These are phyloP conservation scores for Pemphredon lugubris DNA, from an alignment of 2,888 invertebrate genomes.

Conservation along the genomic window DNA sequence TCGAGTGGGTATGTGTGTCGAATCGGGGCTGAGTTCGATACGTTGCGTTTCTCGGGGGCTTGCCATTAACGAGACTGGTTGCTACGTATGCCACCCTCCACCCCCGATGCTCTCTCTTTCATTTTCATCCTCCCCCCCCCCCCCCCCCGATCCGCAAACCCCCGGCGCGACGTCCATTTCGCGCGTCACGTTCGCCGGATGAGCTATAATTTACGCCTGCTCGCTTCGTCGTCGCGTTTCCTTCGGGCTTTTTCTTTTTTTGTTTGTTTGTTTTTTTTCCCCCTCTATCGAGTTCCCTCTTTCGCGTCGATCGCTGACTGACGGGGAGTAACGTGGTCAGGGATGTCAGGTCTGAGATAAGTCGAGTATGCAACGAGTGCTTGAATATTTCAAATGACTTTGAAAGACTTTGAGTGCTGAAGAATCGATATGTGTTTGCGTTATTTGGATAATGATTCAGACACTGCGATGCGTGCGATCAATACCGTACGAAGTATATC, in stretches of 20 bases:
- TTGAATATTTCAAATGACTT: no score
- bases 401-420: no score
- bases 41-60: no score
- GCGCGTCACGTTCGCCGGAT: slow-evolving; percentile 47
- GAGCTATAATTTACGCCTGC: slow-evolving; percentile 59
- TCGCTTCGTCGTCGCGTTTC: slow-evolving; percentile 37
- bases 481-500: no score
- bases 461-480: no score
- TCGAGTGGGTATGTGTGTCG: slow-evolving; percentile 50
- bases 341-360: no score
- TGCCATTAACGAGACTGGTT: slow-evolving; percentile 49
- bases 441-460: no score
- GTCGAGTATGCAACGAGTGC: no score
- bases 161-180: slow-evolving; percentile 18
- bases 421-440: no score
- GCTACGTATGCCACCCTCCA: slow-evolving; percentile 6
- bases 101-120: background rate
- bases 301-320: slow-evolving; percentile 26
- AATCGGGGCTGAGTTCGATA: slow-evolving; percentile 47
- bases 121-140: background rate
- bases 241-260: slow-evolving; percentile 13
- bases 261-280: background rate
- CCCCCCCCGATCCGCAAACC: background rate
- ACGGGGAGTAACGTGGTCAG: slow-evolving; percentile 30
- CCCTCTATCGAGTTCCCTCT: slow-evolving; percentile 2